Evolutionary conservation across 2,888 invertebrate species (phyloP).

Genomic region (Orthosia incerta): DNA sequence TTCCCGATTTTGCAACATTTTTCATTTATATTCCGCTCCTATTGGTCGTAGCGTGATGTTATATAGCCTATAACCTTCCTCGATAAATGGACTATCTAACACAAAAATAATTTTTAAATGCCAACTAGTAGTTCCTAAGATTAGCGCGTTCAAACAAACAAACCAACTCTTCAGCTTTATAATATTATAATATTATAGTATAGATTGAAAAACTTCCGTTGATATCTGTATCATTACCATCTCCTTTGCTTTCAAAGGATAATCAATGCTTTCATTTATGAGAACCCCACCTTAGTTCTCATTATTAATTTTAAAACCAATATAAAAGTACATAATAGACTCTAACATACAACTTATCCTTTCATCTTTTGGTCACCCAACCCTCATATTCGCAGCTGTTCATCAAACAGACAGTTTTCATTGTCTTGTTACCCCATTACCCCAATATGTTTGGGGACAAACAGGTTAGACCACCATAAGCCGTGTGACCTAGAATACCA

Average conservation of each 20-base stretch:
- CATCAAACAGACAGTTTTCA: slow-evolving; percentile 20
- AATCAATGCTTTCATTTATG: background rate
- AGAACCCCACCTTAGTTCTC: background rate
- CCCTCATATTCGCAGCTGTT: slow-evolving; percentile 18
- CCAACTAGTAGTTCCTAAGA: too few species aligned
- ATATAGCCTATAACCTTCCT: too few species aligned
- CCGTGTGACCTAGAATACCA: slow-evolving; percentile 83
- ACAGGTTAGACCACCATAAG: slow-evolving; percentile 79
- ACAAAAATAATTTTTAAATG: too few species aligned
- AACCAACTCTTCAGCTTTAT: too few species aligned
- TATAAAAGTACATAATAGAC: background rate
- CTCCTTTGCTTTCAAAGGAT: background rate
- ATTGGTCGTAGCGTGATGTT: too few species aligned
- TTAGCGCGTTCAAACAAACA: too few species aligned
- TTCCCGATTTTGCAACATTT: too few species aligned
- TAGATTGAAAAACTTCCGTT: background rate
- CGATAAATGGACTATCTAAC: too few species aligned
- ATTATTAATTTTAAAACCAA: background rate
- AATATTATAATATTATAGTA: too few species aligned
- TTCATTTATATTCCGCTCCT: too few species aligned
- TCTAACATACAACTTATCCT: background rate
- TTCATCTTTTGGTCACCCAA: background rate
- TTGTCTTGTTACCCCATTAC: slow-evolving; percentile 53
- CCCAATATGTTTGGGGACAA: slow-evolving; percentile 56
- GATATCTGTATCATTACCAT: background rate